Percentiles rank a stretch among this genome's conserved stretches.
Evolutionary conservation across 2,797 vertebrate species (phyloP).

Genomic region (Halcyon smyrnensis): DNA sequence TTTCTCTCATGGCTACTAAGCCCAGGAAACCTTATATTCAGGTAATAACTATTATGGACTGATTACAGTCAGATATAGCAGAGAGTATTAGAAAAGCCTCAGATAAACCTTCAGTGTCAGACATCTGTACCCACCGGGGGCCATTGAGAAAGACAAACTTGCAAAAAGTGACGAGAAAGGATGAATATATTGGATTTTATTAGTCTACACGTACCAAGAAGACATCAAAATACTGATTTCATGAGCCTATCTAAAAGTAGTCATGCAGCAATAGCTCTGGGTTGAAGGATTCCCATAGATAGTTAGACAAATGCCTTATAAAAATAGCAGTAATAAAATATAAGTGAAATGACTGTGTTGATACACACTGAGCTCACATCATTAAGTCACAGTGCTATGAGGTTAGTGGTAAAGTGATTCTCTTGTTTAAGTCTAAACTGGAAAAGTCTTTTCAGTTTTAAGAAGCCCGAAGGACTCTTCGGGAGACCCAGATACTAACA

Average conservation of each 20-base stretch:
- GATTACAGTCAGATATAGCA: neutral
- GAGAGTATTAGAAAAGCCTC: neutral
- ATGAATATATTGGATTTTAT: neutral
- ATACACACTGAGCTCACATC: neutral
- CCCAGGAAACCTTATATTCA: neutral
- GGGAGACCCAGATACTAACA: neutral
- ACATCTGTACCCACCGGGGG: neutral
- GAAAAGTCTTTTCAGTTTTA: neutral
- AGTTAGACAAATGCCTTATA: slow-evolving; percentile 39
- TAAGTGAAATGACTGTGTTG: neutral
- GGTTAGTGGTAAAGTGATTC: slow-evolving; percentile 23
- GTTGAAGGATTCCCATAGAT: slow-evolving; percentile 36
- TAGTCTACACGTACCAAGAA: neutral
- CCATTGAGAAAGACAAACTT: neutral
- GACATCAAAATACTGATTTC: neutral
- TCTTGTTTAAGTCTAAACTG: slow-evolving; percentile 16
- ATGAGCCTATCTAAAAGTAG: neutral
- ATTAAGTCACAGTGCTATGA: neutral
- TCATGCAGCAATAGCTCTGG: slow-evolving; percentile 6
- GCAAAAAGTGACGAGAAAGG: neutral
- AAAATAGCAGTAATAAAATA: slow-evolving; percentile 44
- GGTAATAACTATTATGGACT: neutral
- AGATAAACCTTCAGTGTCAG: neutral
- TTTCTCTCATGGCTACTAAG: neutral
- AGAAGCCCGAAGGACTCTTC: neutral